Evolutionary conservation across 2,797 vertebrate species (phyloP).

Genomic region (Macropus fuliginosus): DNA sequence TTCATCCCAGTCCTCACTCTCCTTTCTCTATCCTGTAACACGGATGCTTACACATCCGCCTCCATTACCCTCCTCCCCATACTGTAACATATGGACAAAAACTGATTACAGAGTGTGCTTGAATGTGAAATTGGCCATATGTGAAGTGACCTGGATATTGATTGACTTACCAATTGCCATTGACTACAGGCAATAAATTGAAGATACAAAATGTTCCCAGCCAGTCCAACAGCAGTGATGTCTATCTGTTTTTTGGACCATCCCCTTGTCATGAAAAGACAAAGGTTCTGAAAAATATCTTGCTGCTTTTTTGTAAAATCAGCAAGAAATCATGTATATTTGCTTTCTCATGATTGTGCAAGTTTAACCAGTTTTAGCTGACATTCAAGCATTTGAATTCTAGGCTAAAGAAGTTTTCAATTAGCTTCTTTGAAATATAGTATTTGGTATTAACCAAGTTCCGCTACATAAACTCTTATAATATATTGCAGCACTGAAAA

Average conservation of each 20-base stretch:
- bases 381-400: constrained; percentile 17
- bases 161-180: background rate
- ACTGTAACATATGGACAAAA: background rate
- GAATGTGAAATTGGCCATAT: background rate
- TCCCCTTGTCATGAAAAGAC: background rate
- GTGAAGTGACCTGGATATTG: background rate
- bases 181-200: background rate
- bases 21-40: background rate
- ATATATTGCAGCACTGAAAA: constrained; percentile 42
- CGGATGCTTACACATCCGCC: background rate
- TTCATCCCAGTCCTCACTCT: background rate
- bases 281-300: constrained; percentile 34
- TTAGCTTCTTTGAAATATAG: constrained; percentile 41
- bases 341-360: constrained; percentile 23
- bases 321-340: constrained; percentile 11
- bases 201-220: background rate
- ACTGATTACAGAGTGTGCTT: background rate
- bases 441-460: constrained; percentile 45
- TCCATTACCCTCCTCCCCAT: background rate
- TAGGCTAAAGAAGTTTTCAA: constrained; percentile 39
- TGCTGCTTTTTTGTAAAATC: constrained; percentile 40
- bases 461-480: constrained; percentile 28
- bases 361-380: constrained; percentile 38
- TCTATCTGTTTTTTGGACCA: background rate
- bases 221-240: background rate